Conservation (phyloP, 2,888 invertebrate species). For the Acrobasis repandana region DNA sequence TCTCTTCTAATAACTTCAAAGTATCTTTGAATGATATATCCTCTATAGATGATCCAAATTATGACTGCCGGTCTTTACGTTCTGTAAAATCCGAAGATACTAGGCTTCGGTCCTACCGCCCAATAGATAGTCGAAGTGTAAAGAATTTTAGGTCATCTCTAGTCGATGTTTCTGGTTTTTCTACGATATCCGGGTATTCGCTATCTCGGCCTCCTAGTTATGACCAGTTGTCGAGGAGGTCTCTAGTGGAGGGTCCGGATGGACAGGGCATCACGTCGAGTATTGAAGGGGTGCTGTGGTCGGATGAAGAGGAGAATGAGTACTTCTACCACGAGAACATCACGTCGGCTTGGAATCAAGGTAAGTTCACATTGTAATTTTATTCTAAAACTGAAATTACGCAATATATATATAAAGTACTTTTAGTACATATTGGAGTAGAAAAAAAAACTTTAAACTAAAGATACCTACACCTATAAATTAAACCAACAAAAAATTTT, state of each 20-base stretch:
- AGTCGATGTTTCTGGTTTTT: conserved; percentile 62
- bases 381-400: too few species aligned
- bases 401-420: too few species aligned
- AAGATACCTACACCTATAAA: too few species aligned
- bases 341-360: conserved; percentile 77
- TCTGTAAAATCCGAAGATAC: conserved; percentile 69
- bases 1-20: conserved; percentile 73
- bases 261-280: conserved; percentile 72
- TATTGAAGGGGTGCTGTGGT: conserved; percentile 80
- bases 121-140: conserved; percentile 72
- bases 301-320: conserved; percentile 79
- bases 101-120: conserved; percentile 61
- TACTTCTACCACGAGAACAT: conserved; percentile 80
- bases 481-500: too few species aligned
- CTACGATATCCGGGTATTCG: conserved; percentile 55
- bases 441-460: too few species aligned
- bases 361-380: conserved; percentile 44
- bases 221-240: conserved; percentile 73
- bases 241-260: conserved; percentile 67
- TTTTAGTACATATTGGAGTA: too few species aligned
- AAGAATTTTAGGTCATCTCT: conserved; percentile 74
- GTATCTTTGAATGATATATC: conserved; percentile 74
- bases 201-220: conserved; percentile 73
- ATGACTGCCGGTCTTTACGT: conserved; percentile 65
- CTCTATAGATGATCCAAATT: conserved; percentile 52